Base-by-base conservation (phyloP, 2,797 vertebrate species). In the Halcyon smyrnensis region DNA sequence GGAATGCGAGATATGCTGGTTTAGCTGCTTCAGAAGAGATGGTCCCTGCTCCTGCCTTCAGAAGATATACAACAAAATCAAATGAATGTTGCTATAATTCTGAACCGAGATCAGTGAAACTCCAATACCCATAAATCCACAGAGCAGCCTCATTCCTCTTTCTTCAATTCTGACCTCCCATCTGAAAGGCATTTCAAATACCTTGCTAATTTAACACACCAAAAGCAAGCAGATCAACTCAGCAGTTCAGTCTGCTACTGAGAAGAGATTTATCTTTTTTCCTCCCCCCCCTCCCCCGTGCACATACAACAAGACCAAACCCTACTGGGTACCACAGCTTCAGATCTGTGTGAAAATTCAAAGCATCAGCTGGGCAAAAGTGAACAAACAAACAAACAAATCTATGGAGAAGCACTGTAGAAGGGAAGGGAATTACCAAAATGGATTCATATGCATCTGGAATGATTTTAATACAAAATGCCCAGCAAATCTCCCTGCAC, bases 381-480 rank as follows among this genome's bases (percentile, higher is more conserved):
- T 34, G 53, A 54, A 32, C 53, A 84, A 96, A 87, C 65, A 43
- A 87, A 76, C 75, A 45, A 87, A 76, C 73, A 50, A 76, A 69
- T 37, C 87, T 75, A 84, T 6, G 24, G 32, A 84, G 79, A 23
- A 95, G 85, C 68, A 81, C 1, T 84, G 81, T 46, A 95, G 97
- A 97, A 97, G 84, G 76, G 77, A 95, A 90, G 59, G 41, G 97
- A 98, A 98, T 98, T 98, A 98, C 97, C 97, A 95, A 93, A 97
- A 97, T 86, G 91, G 97, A 97, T 98, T 97, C 97, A 84, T 74
- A 65, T 87, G 92, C 81, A 80, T 91, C 95, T 64, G 95, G 94
- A 97, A 97, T 95, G 92, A 97, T 97, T 98, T 97, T 94, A 96
- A 95, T 94, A 97, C 85, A 93, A 98, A 98, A 97, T 37, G 57